Evolutionary conservation across 2,888 invertebrate genomes (phyloP).

Genomic region (Coelopa pilipes): DNA sequence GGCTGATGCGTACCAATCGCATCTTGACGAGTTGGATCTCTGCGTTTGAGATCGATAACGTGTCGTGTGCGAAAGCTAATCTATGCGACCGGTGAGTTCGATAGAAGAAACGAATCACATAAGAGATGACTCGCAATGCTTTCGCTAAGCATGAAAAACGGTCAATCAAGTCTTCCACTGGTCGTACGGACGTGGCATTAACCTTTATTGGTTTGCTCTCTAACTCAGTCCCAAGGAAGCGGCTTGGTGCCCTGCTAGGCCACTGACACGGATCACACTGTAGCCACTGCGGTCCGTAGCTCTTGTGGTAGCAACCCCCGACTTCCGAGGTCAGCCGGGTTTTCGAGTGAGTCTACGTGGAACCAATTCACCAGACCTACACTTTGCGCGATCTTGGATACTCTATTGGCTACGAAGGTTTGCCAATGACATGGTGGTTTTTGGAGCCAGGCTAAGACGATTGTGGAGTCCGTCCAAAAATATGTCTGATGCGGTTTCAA

Average conservation of each 20-base stretch:
- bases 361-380: slow-evolving; percentile 2
- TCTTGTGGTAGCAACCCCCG: slow-evolving; percentile 13
- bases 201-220: not conserved
- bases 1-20: not conserved
- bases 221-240: not conserved
- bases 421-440: slow-evolving; percentile 32
- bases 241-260: not conserved
- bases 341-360: slow-evolving; percentile 1
- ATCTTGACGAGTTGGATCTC: not conserved
- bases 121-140: not conserved
- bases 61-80: not conserved
- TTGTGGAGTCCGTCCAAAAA: slow-evolving; percentile 36
- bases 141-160: no score
- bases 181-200: not conserved
- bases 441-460: slow-evolving; percentile 34
- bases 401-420: slow-evolving; percentile 29
- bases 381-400: slow-evolving; percentile 13
- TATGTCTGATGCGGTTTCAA: slow-evolving; percentile 12
- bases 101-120: not conserved
- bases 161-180: not conserved
- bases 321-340: slow-evolving; percentile 16
- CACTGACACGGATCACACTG: not conserved
- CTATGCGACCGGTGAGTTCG: not conserved
- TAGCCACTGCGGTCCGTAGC: slow-evolving; percentile 16
- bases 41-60: not conserved